Evolutionary conservation across 2,888 invertebrate species (phyloP), one percentile per base, ranked within the genome.

Genomic region (Campoplex nolae): DNA sequence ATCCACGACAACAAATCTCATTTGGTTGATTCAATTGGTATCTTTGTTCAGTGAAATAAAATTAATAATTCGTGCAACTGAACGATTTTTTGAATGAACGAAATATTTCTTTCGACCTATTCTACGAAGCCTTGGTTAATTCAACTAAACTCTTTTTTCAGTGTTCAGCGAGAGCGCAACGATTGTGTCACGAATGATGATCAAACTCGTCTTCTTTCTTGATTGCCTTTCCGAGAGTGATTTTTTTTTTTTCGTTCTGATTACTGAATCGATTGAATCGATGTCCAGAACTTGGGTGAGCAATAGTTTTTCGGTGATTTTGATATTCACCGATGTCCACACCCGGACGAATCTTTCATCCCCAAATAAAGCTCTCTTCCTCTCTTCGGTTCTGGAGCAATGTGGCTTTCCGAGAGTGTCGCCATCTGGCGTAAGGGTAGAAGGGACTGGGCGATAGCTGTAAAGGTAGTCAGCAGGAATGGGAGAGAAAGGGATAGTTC

Each of bases 401-500:
- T 62, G 84, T 78, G 68, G 74, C 65, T 83, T 51, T 84, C 80
- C 85, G 85, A 71, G 88, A 79, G 88, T 90, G 90, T 89, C 89
- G 91, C 90, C 90, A 91, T 91, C 90, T 90, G 90, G 80, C 86
- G 88, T 79, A 45, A 42, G 56, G 79, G 62, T 76, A 85, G 68
- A 88, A 75, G 56, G 68, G 87, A 86, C 88, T 88, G 85, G 88
- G 88, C 83, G 81, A 71, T 84, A 76, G 82, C 51, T 71, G 70
- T 28, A 32, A 23, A 73, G 65, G 54, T 28, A 80, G n/a, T 45
- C 77, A 68, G 75, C 51, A 54, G 77, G 86, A 77, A 76, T n/a
- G 73, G 80, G 54, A 56, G 78, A 76, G 67, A 82, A 65, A 79
- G 78, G 83, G 81, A 84, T 83, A 71, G 80, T 16, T 67, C 73